Evolutionary conservation across 2,888 invertebrate species (phyloP).

Genomic region (Catocala sponsa): DNA sequence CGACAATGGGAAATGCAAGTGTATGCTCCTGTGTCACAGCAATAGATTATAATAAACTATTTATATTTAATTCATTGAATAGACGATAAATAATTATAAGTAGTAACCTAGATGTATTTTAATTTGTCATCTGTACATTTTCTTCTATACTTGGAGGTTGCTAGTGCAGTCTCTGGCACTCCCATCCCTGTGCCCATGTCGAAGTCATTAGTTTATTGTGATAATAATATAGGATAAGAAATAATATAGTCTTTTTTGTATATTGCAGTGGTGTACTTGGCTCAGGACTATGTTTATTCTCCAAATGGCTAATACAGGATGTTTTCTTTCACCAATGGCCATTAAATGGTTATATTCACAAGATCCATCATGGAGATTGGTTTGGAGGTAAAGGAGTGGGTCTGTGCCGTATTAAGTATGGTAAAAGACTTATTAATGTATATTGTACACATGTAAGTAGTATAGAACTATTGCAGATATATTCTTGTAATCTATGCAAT

Average conservation of each 20-base stretch:
- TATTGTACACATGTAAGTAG: constrained; percentile 97
- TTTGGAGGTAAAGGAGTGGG: constrained; percentile 99
- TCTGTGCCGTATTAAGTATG: constrained; percentile 91
- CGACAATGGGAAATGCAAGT: too few species aligned
- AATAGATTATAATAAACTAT: too few species aligned
- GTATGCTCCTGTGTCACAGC: too few species aligned
- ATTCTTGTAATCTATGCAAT: too few species aligned
- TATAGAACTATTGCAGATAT: constrained; percentile 1
- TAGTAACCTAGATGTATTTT: too few species aligned
- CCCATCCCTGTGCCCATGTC: too few species aligned
- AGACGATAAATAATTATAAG: too few species aligned
- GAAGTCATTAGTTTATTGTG: background rate
- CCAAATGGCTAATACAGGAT: constrained; percentile 94
- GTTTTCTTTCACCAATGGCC: constrained; percentile 97
- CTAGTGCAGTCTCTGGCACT: too few species aligned
- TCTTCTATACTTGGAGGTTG: too few species aligned
- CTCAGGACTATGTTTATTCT: constrained; percentile 96
- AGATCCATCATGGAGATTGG: constrained; percentile 99
- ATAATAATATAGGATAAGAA: background rate
- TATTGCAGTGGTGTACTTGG: constrained; percentile 95
- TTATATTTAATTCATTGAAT: too few species aligned
- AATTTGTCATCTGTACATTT: too few species aligned
- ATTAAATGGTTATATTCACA: constrained; percentile 98
- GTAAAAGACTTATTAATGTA: constrained; percentile 92
- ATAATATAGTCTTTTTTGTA: background rate